phyloP scores from a whole-genome alignment of 2,113 vertebrate species.

The Pogonocichla stellata region DNA sequence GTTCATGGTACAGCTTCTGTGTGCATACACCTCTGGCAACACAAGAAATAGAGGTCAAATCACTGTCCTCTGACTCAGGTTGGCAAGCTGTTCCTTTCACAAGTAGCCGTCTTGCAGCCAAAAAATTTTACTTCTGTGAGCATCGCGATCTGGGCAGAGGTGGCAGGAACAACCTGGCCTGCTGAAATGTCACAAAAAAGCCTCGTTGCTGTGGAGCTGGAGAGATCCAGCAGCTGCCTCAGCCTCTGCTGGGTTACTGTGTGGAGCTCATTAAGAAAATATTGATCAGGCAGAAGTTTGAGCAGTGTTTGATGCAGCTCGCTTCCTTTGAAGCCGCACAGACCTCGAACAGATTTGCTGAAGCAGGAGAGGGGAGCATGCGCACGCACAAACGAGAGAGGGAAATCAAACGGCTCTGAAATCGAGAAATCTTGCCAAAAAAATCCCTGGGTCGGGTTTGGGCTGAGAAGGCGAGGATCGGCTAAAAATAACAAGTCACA shows the following conservation, averaged over 20 bases:
- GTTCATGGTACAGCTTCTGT: background rate
- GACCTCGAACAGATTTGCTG: background rate
- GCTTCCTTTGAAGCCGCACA: background rate
- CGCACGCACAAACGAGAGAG: background rate
- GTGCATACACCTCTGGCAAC: background rate
- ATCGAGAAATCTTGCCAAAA: conserved; percentile 46
- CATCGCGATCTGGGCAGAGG: background rate
- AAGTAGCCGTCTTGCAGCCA: background rate
- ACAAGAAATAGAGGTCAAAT: background rate
- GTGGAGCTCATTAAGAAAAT: conserved; percentile 25
- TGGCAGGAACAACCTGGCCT: background rate
- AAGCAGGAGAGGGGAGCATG: background rate
- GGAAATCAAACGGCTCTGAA: conserved; percentile 28
- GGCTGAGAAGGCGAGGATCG: conserved; percentile 78
- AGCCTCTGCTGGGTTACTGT: background rate
- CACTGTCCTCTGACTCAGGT: background rate
- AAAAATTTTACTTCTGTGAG: background rate
- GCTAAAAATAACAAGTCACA: conserved; percentile 91
- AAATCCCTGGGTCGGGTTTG: conserved; percentile 65
- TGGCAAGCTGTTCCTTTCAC: background rate
- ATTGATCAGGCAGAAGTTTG: background rate
- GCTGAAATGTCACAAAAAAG: background rate
- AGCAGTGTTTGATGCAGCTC: background rate
- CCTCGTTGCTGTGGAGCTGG: background rate
- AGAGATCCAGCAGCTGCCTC: conserved; percentile 8